Base-by-base conservation (phyloP, 2,113 vertebrate species). In the Thermophis baileyi region DNA sequence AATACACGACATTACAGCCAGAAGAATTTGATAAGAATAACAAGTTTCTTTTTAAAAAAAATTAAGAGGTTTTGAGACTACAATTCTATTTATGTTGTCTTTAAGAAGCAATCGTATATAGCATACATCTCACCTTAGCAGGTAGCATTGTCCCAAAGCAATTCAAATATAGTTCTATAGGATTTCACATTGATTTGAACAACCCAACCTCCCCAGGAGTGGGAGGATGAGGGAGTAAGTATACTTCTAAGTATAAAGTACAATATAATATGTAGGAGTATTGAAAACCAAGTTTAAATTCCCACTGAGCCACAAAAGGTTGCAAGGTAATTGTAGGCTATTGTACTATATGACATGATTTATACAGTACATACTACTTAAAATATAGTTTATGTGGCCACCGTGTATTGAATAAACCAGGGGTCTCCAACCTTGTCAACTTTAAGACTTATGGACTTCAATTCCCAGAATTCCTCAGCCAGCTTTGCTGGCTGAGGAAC, bases 131-230 rank as follows among this genome's bases (percentile, higher is more conserved):
- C 40, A 30, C 9, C 47, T 20, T 40, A 30, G 51, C 50, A 91
- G 49, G 24, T 5, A 53, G n/a, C 35, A 81, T 81, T 22, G n/a
- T 40, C 74, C 74, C 74, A 22, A 81, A 44, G 74, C 74, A 44
- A 22, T 44, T 44, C 20, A 0, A 0, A 0, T 50, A 50, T 20
- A 3, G 0, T 30, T 46, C 0, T 55, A 30, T n/a, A 5, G 50
- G 54, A 92, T 57, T 89, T 87, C 10, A 22, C 46, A 12, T 8
- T 30, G 30, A 14, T 47, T 16, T 69, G 2, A 18, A 53, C 1
- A 46, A 54, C 1, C 44, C 20, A 55, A 44, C 18, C 30, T 81
- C 4, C 8, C 22, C 11, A 5, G 8, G 12, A 27, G 12, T 10
- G 7, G 25, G 5, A 88, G 40, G 35, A 22, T 24, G 74, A 22